Evolutionary conservation across 2,797 vertebrate species (phyloP).

Genomic region (Neostethus bicornis): DNA sequence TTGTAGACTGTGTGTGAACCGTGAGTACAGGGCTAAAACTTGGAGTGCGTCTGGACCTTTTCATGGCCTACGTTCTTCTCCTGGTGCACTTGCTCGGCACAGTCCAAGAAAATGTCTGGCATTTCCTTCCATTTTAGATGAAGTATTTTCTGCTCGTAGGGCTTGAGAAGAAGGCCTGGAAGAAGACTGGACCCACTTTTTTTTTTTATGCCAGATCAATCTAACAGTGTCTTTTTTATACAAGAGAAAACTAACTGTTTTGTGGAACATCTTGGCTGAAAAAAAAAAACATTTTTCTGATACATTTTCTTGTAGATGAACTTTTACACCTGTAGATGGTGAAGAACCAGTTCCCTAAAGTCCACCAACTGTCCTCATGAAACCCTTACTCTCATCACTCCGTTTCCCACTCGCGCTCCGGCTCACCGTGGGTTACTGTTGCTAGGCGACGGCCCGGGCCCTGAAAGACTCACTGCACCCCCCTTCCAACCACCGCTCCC

Average conservation of each 20-base stretch:
- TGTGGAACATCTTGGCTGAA: no score
- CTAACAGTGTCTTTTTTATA: slow-evolving; percentile 8
- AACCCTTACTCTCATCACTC: slow-evolving; percentile 70
- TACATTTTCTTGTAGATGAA: no score
- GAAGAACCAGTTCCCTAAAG: slow-evolving; percentile 59
- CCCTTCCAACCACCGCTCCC: slow-evolving; percentile 41
- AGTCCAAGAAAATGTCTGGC: slow-evolving; percentile 21
- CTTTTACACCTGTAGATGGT: slow-evolving; percentile 51
- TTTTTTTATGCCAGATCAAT: slow-evolving; percentile 27
- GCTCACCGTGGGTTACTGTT: slow-evolving; percentile 87
- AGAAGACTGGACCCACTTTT: slow-evolving; percentile 9
- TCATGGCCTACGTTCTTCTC: slow-evolving; percentile 16
- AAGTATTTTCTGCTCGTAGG: slow-evolving; percentile 10
- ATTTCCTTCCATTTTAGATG: slow-evolving; percentile 34
- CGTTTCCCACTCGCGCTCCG: slow-evolving; percentile 61
- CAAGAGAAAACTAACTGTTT: neutral
- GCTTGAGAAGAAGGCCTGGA: slow-evolving; percentile 1
- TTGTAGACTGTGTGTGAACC: slow-evolving; percentile 27
- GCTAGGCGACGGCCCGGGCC: slow-evolving; percentile 83
- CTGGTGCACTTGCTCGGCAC: slow-evolving; percentile 13
- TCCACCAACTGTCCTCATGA: slow-evolving; percentile 78
- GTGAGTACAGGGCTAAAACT: slow-evolving; percentile 25
- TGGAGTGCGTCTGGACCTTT: slow-evolving; percentile 3
- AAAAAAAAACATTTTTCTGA: no score
- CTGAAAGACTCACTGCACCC: slow-evolving; percentile 84